These are phyloP conservation scores for Neotoxoptera formosana DNA, from an alignment of 1,140 invertebrate genomes.

Conservation along the genomic window DNA sequence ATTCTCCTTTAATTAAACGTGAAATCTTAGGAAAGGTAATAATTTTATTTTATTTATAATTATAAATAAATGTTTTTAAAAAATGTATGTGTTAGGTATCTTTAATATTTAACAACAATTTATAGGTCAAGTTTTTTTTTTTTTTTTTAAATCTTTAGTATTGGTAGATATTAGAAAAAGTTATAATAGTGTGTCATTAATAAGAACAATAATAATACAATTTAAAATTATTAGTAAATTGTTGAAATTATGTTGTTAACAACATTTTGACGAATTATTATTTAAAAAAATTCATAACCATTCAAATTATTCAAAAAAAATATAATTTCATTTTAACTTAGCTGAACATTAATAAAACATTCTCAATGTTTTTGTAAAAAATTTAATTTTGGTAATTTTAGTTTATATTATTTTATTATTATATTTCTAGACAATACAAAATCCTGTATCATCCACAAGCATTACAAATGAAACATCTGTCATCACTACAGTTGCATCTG, in stretches of 20 bases:
- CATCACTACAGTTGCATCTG: conserved; percentile 61
- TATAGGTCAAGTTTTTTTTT: no score
- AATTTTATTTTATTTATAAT: not conserved
- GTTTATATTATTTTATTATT: not conserved
- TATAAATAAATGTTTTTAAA: not conserved
- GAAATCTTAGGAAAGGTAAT: conserved; percentile 54
- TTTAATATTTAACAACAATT: not conserved
- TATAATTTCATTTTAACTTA: not conserved
- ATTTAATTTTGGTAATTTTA: not conserved
- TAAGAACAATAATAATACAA: not conserved
- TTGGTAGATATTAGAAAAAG: not conserved
- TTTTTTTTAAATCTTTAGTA: not conserved
- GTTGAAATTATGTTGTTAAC: not conserved
- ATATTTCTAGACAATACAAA: conserved; percentile 59
- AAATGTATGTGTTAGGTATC: not conserved
- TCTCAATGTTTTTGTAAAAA: not conserved
- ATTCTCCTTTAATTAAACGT: conserved; percentile 55
- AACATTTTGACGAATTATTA: not conserved
- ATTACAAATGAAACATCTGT: conserved; percentile 55
- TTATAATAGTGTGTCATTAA: no score
- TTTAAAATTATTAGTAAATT: not conserved
- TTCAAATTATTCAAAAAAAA: not conserved
- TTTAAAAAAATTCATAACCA: not conserved
- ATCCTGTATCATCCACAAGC: conserved; percentile 61
- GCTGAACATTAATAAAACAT: not conserved